These are phyloP conservation scores for Hypselothyrea guttata DNA, from an alignment of 2,888 invertebrate genomes.

Conservation along the genomic window DNA sequence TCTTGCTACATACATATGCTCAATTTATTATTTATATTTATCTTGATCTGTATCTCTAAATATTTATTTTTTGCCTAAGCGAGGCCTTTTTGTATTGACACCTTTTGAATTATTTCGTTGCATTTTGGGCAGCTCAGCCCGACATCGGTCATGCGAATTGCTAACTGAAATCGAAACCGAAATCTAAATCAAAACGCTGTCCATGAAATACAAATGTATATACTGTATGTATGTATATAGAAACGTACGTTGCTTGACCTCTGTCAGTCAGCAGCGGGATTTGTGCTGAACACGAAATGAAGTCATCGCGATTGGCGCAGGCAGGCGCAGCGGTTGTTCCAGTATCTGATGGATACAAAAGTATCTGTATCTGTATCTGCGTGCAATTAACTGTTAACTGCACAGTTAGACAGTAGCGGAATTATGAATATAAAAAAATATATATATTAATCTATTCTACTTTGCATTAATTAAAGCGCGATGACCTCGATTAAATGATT, in stretches of 20 bases:
- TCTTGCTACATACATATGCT: background rate
- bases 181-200: constrained; percentile 47
- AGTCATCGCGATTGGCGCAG: constrained; percentile 73
- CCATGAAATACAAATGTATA: constrained; percentile 35
- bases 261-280: constrained; percentile 39
- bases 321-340: constrained; percentile 19
- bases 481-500: constrained; percentile 12
- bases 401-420: constrained; percentile 23
- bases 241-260: constrained; percentile 46
- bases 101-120: constrained; percentile 25
- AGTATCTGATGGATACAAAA: constrained; percentile 52
- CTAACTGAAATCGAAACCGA: constrained; percentile 16
- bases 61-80: constrained; percentile 5
- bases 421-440: constrained; percentile 32
- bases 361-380: background rate
- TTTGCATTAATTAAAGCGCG: constrained; percentile 23
- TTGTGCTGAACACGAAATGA: constrained; percentile 58
- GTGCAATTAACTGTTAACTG: background rate
- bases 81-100: constrained; percentile 36
- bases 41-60: constrained; percentile 6
- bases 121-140: background rate
- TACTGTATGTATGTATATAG: no score
- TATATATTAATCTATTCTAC: no score
- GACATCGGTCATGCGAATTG: constrained; percentile 19
- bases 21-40: background rate